Base-by-base conservation (phyloP, 2,113 vertebrate species). In the Arvicanthis niloticus region DNA sequence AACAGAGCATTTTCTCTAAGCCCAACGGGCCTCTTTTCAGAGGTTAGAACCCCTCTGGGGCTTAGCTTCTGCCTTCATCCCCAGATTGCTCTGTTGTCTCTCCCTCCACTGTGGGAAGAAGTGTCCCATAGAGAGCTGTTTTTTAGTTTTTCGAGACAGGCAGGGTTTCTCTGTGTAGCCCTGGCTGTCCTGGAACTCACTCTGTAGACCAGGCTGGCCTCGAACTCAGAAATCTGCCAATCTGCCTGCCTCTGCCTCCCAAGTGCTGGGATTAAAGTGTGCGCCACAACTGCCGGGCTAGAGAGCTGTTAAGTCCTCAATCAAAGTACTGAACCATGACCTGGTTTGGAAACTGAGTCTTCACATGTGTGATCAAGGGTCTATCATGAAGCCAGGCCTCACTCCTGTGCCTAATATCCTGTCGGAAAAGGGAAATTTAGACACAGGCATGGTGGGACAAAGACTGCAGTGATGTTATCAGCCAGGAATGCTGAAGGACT, bases 1-100 rank as follows among this genome's bases (percentile, higher is more conserved):
- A 29, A n/a, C 42, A 26, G 91, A 0, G 76, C 72, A 9, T 29
- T 70, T n/a, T 31, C 34, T 21, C 24, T 10, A 8, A 0, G 9
- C 68, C 42, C 62, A 12, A 1, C 0, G 16, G 73, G 22, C 16
- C 15, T 48, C 91, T 93, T 48, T 88, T 93, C 22, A 13, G 53
- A 42, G 29, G 4, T 13, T 15, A 37, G 0, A 31, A n/a, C 13
- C 3, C 22, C 11, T 73, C 75, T 24, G 58, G 22, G 1, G 3
- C 19, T 12, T 0, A 1, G 81, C 34, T 26, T 45, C 48, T 11
- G 48, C 51, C 84, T 70, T 53, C 16, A 2, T 60, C 89, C 29
- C n/a, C 73, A 45, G 9, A 42, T 70, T 26, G 34, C 53, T 45
- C 51, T 26, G 11, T 65, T 40, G 26, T 84, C 53, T 84, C 53